phyloP scores from a whole-genome alignment of 2,113 vertebrate genomes.

The Numida meleagris region DNA sequence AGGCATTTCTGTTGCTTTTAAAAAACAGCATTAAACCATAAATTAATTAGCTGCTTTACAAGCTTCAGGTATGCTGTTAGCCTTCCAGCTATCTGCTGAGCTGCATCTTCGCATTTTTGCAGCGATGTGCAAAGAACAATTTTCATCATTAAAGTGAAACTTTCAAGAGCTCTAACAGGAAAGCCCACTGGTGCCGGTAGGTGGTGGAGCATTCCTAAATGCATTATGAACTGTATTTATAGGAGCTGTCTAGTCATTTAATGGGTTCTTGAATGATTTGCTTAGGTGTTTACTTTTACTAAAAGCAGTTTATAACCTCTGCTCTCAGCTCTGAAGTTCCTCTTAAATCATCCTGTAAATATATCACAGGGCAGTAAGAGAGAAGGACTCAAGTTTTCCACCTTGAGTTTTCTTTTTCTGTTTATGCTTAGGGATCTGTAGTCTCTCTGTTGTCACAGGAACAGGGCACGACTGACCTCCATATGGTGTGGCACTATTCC shows the following conservation, averaged over 20 bases:
- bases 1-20: slow-evolving; percentile 19
- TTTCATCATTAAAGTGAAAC: slow-evolving; percentile 32
- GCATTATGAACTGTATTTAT: slow-evolving; percentile 42
- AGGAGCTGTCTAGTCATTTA: slow-evolving; percentile 32
- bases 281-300: slow-evolving; percentile 57
- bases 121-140: background rate
- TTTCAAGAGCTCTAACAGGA: slow-evolving; percentile 9
- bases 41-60: slow-evolving; percentile 25
- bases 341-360: slow-evolving; percentile 59
- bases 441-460: slow-evolving; percentile 16
- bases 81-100: background rate
- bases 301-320: slow-evolving; percentile 54
- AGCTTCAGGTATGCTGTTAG: background rate
- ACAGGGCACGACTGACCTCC: background rate
- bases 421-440: background rate
- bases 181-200: background rate
- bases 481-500: background rate
- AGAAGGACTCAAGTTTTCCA: background rate
- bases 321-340: slow-evolving; percentile 36
- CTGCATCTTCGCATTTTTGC: background rate
- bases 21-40: background rate
- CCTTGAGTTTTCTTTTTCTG: background rate
- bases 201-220: slow-evolving; percentile 23
- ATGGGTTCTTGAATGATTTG: slow-evolving; percentile 53
- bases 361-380: background rate